Evolutionary conservation across 2,797 vertebrate genomes (phyloP).

Genomic region (Alca torda): DNA sequence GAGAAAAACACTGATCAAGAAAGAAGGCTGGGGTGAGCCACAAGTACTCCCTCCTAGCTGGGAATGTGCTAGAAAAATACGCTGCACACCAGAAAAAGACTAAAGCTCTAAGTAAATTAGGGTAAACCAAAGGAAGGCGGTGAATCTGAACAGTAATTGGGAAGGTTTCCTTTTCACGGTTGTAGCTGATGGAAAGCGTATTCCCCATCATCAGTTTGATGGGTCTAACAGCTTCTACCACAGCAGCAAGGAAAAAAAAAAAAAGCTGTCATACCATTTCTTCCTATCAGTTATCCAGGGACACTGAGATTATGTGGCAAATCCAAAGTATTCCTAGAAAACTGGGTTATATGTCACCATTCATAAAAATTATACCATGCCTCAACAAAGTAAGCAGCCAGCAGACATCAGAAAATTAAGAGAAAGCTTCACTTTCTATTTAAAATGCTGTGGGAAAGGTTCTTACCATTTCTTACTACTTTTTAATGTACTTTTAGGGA

Average conservation of each 20-base stretch:
- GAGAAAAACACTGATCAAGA: not conserved
- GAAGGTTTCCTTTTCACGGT: not conserved
- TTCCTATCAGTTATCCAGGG: not conserved
- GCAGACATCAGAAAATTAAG: not conserved
- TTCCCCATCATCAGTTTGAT: not conserved
- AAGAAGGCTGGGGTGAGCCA: not conserved
- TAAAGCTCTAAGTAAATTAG: not conserved
- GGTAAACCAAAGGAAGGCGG: not conserved
- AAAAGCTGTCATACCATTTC: not conserved
- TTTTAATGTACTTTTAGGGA: not conserved
- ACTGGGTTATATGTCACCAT: not conserved
- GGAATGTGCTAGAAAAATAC: not conserved
- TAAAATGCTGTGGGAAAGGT: not conserved
- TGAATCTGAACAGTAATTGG: not conserved
- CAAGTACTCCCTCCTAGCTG: not conserved
- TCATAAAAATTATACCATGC: not conserved
- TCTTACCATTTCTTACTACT: not conserved
- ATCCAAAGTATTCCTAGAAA: not conserved
- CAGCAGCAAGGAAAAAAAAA: not conserved
- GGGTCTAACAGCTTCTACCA: not conserved
- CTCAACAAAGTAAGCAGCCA: not conserved
- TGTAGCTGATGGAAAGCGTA: not conserved
- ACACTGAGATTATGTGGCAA: not conserved
- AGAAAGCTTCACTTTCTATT: not conserved
- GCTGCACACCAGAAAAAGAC: not conserved